phyloP scores from a whole-genome alignment of 2,113 vertebrate genomes.

The Antechinus stuartii region DNA sequence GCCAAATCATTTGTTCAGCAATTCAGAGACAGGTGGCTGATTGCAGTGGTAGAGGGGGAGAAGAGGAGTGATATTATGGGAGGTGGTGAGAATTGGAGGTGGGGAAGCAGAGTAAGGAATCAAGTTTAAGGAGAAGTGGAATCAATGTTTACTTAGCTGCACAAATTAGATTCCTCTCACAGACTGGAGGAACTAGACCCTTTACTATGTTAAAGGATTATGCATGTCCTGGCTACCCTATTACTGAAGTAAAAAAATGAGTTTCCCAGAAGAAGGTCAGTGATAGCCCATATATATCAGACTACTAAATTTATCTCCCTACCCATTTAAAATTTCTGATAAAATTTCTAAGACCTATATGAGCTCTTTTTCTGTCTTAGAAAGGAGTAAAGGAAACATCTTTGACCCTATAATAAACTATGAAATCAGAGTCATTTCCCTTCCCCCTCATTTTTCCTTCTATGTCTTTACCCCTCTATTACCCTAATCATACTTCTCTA shows the following conservation, averaged over 20 bases:
- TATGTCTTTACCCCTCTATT: neutral
- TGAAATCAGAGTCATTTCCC: neutral
- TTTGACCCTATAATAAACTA: neutral
- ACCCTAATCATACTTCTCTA: neutral
- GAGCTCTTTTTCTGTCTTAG: neutral
- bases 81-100: neutral
- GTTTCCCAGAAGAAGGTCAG: neutral
- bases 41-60: slow-evolving; percentile 18
- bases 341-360: neutral
- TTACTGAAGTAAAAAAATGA: neutral
- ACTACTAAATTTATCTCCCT: neutral
- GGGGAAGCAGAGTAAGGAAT: neutral
- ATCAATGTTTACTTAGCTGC: neutral
- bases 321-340: slow-evolving; percentile 9
- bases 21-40: neutral
- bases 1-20: neutral
- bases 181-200: neutral
- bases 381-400: neutral
- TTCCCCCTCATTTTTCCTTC: neutral
- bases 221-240: neutral
- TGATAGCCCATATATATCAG: neutral
- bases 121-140: neutral
- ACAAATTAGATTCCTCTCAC: neutral
- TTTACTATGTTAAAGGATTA: neutral
- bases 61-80: neutral